Percentiles rank a stretch among this genome's conserved stretches.
Evolutionary conservation across 2,113 vertebrate genomes (phyloP).

Genomic region (Gymnocephalus cernua): DNA sequence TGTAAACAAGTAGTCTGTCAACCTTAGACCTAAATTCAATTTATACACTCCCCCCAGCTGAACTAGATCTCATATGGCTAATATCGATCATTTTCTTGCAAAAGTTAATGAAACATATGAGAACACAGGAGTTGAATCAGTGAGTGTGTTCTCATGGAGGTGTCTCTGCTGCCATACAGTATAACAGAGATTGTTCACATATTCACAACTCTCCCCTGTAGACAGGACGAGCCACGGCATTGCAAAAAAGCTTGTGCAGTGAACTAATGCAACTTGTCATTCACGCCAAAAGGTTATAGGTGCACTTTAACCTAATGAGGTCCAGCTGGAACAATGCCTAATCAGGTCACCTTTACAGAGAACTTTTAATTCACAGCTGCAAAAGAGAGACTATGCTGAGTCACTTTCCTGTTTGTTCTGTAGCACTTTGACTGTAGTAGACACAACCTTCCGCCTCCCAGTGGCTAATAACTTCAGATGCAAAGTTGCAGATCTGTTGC

Average conservation of each 20-base stretch:
- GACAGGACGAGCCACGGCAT: not conserved
- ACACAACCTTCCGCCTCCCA: constrained; percentile 6
- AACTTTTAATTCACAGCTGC: constrained; percentile 21
- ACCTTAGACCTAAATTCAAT: constrained; percentile 54
- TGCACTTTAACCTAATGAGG: constrained; percentile 13
- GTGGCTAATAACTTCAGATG: not conserved
- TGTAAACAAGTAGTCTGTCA: constrained; percentile 59
- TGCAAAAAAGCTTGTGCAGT: constrained; percentile 10
- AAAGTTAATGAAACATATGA: constrained; percentile 73
- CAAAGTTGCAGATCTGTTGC: not conserved
- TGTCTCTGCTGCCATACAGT: not conserved
- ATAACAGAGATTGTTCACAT: constrained; percentile 31
- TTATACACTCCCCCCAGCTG: constrained; percentile 52
- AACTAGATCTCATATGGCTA: constrained; percentile 48
- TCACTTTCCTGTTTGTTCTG: constrained; percentile 27
- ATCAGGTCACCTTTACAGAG: constrained; percentile 45
- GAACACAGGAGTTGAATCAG: constrained; percentile 63
- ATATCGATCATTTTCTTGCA: constrained; percentile 69
- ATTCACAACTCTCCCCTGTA: constrained; percentile 38
- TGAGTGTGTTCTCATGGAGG: constrained; percentile 36
- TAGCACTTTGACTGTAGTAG: not conserved
- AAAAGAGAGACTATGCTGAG: constrained; percentile 24
- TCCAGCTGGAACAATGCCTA: constrained; percentile 24
- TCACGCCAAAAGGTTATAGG: constrained; percentile 22
- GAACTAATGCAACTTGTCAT: constrained; percentile 17